Evolutionary conservation across 2,797 vertebrate species (phyloP), one percentile per base, ranked within the genome.

Genomic region (Paratrypauchen microcephalus): DNA sequence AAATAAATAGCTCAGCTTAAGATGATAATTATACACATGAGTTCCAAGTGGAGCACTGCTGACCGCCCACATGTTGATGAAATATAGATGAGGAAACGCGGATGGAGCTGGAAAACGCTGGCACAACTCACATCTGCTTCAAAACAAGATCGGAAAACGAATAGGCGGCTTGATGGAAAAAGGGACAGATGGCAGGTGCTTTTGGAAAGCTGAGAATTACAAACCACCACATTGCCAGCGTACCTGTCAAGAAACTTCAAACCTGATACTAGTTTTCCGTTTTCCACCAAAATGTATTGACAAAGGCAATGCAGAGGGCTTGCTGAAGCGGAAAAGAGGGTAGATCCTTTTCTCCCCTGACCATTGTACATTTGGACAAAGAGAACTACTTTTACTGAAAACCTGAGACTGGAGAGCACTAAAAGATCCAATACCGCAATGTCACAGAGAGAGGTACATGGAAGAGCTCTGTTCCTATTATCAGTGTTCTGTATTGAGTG

Each of bases 61-160:
- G 68, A 76, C 61, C 4, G 23, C 66, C 76, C 77, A 72, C 76
- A 78, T 78, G 50, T 63, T 67, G 57, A 76, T 78, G 74, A 77
- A 83, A 85, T 74, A 76, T 73, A 75, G 74, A 76, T 74, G 77
- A 78, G 45, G 54, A 68, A 75, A 71, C 8, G 24, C 48, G 72
- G 50, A 65, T 39, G 56, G 63, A 28, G 62, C 71, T 61, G 47
- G 30, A 45, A 58, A 62, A 65, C 15, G 13, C 63, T 69, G 68
- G 32, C 39, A 76, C 54, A 55, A 72, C 45, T 4, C 41, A 26
- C 73, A 74, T 71, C 63, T 76, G 65, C 54, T 71, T 7, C 60
- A 7, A 28, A 23, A 69, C 21, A 58, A 15, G 4, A 23, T 3
- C 13, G 12, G 24, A 67, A 26, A 55, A 65, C 13, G 58, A 69